These are phyloP conservation scores for Saturnia pavonia DNA, from an alignment of 2,888 invertebrate species.

Conservation along the genomic window DNA sequence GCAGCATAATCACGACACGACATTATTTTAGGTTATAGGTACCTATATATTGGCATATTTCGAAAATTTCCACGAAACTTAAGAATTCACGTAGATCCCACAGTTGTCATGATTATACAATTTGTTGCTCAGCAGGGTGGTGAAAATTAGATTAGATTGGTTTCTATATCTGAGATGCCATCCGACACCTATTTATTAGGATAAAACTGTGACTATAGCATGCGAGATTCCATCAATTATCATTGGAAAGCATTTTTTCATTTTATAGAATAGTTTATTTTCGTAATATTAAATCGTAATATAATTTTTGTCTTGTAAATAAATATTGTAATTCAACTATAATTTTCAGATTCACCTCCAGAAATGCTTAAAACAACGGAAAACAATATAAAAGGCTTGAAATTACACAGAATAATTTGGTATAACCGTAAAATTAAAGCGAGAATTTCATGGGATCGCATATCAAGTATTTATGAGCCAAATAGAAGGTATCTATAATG, in stretches of 20 bases:
- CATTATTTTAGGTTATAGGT: no score
- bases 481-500: constrained; percentile 15
- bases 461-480: constrained; percentile 40
- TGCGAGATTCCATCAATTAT: no score
- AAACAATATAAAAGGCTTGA: constrained; percentile 58
- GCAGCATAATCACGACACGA: neutral
- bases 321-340: constrained; percentile 8
- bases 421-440: constrained; percentile 66
- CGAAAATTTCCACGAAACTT: no score
- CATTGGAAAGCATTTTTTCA: no score
- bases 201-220: no score
- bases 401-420: constrained; percentile 68
- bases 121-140: neutral
- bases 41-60: no score
- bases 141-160: no score
- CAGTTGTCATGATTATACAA: neutral
- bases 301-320: neutral
- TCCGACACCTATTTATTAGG: no score
- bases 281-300: neutral
- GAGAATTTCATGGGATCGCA: constrained; percentile 65
- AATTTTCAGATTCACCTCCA: constrained; percentile 48
- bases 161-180: no score
- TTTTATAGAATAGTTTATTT: no score
- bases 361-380: constrained; percentile 54
- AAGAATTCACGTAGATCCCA: no score